Percentiles rank a stretch among this genome's conserved stretches.
phyloP scores from a whole-genome alignment of 2,113 vertebrate genomes.

The Ceuthmochares aereus region DNA sequence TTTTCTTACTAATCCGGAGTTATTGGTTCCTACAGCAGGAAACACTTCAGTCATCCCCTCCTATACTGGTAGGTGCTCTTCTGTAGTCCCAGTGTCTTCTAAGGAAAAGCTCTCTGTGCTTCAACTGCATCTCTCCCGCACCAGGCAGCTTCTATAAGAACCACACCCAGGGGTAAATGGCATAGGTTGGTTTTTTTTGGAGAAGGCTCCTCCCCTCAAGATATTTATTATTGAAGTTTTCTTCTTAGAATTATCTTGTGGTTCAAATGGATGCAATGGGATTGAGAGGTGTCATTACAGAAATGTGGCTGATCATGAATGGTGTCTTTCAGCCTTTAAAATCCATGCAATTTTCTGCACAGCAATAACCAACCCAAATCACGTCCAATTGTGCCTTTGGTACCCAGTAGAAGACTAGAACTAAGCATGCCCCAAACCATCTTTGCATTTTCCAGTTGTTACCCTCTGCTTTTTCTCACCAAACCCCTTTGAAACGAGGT shows the following conservation, averaged over 20 bases:
- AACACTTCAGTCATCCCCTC: neutral
- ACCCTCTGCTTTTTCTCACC: neutral
- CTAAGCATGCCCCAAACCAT: neutral
- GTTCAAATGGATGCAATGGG: neutral
- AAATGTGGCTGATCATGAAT: neutral
- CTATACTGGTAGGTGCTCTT: neutral
- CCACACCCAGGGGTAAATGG: neutral
- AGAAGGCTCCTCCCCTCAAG: neutral
- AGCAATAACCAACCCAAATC: neutral
- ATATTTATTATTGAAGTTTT: neutral
- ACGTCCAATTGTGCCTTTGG: neutral
- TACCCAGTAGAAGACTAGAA: neutral
- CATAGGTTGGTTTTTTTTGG: neutral
- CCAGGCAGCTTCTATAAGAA: neutral
- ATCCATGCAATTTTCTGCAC: neutral
- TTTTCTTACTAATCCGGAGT: neutral
- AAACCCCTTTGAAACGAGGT: neutral
- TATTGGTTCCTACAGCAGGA: neutral
- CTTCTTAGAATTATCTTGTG: neutral
- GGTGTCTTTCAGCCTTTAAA: neutral
- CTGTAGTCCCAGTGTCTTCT: fast-evolving
- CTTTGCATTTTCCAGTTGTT: neutral
- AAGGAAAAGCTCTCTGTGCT: neutral
- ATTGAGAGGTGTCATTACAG: neutral
- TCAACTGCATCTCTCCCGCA: neutral